Evolutionary conservation across 2,888 invertebrate genomes (phyloP).

Genomic region (Tipula confusa): DNA sequence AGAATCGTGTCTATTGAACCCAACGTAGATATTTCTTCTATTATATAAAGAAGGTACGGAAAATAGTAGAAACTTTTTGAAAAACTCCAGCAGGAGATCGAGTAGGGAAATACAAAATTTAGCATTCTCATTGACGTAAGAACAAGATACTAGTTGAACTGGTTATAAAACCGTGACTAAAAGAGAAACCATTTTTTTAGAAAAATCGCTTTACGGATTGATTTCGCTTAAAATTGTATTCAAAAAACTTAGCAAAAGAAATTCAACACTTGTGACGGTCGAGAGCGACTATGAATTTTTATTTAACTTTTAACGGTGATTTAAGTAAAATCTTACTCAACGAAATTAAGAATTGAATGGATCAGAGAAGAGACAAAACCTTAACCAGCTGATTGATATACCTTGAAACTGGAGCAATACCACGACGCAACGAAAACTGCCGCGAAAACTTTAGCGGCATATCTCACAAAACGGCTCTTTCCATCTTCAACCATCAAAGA

Average conservation of each 20-base stretch:
- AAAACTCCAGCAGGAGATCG: neutral
- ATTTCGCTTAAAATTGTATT: neutral
- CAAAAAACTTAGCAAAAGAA: neutral
- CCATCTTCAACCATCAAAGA: neutral
- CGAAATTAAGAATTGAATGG: neutral
- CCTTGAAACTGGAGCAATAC: slow-evolving; percentile 14
- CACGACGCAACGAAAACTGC: neutral
- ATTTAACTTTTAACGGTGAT: slow-evolving; percentile 7
- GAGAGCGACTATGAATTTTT: slow-evolving; percentile 16
- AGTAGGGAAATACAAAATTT: slow-evolving; percentile 29
- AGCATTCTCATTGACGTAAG: slow-evolving; percentile 27
- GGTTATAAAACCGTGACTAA: neutral
- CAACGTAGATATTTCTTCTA: too few relatives aligned
- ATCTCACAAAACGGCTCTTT: slow-evolving; percentile 4
- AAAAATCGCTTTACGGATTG: neutral
- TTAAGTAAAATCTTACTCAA: neutral
- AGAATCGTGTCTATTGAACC: slow-evolving; percentile 10
- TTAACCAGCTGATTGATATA: too few relatives aligned
- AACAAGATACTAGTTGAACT: slow-evolving; percentile 4
- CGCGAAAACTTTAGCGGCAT: slow-evolving; percentile 22
- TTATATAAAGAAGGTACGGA: slow-evolving; percentile 29
- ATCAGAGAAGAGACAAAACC: neutral
- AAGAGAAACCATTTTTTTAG: neutral
- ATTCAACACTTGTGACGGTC: neutral
- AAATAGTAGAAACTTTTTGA: neutral